Evolutionary conservation across 2,888 invertebrate genomes (phyloP).

Genomic region (Onthophagus sagittarius): DNA sequence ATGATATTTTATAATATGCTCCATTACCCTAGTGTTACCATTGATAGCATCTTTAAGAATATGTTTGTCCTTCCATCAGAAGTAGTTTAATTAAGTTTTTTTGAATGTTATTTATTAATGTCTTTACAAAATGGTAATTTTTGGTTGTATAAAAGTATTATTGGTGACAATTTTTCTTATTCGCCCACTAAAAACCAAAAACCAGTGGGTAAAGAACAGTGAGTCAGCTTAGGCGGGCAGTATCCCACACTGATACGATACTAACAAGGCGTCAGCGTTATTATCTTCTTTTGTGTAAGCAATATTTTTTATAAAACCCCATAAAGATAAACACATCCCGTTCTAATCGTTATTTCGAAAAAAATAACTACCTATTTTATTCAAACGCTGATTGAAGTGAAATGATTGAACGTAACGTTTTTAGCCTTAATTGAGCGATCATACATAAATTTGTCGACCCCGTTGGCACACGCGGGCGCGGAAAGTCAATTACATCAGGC

Average conservation of each 20-base stretch:
- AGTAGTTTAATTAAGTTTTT: too few species aligned
- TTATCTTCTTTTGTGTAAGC: not conserved
- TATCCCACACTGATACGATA: not conserved
- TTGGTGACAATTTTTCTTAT: not conserved
- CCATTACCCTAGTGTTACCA: too few species aligned
- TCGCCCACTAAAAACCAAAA: not conserved
- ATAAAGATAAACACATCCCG: too few species aligned
- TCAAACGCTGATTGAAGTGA: too few species aligned
- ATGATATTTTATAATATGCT: too few species aligned
- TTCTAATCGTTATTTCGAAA: too few species aligned
- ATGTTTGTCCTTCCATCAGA: too few species aligned
- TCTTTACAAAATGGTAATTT: not conserved
- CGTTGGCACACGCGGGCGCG: not conserved
- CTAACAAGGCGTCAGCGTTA: not conserved
- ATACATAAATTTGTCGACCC: not conserved
- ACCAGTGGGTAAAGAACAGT: not conserved
- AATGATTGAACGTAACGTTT: not conserved
- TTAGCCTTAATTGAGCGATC: not conserved
- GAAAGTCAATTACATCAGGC: not conserved
- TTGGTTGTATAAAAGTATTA: not conserved
- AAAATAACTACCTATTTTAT: too few species aligned
- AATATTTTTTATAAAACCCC: not conserved
- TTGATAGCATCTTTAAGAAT: too few species aligned
- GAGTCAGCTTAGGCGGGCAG: not conserved
- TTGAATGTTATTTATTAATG: too few species aligned